Evolutionary conservation across 2,113 vertebrate genomes (phyloP).

Genomic region (Uria aalge): DNA sequence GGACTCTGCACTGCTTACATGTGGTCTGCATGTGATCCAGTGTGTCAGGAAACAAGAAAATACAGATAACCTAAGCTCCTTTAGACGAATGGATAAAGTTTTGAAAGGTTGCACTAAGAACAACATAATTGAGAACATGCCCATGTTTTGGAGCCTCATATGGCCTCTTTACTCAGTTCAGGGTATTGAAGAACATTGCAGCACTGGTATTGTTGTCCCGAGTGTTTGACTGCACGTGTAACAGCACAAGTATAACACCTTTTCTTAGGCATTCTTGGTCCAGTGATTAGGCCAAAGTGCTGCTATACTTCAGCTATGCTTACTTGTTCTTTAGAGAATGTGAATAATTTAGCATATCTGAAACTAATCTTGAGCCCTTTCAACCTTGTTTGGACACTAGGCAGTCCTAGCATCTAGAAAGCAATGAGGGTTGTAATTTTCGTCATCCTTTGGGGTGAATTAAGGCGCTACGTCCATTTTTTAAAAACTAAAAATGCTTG

Average conservation of each 20-base stretch:
- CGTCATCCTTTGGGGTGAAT: background rate
- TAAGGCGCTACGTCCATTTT: background rate
- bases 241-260: background rate
- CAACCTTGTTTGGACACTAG: background rate
- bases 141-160: background rate
- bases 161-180: background rate
- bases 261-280: background rate
- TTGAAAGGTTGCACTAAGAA: background rate
- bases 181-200: background rate
- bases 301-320: background rate
- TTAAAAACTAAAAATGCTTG: background rate
- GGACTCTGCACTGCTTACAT: background rate
- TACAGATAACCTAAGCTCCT: background rate
- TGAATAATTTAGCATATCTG: background rate
- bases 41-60: background rate
- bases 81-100: background rate
- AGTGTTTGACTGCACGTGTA: background rate
- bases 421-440: background rate
- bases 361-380: background rate
- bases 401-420: background rate
- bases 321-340: background rate
- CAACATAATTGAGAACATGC: background rate
- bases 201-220: accelerated
- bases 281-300: background rate
- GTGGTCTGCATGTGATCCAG: background rate